Base-by-base conservation (phyloP, 2,888 invertebrate genomes). In the Tipula helvola region DNA sequence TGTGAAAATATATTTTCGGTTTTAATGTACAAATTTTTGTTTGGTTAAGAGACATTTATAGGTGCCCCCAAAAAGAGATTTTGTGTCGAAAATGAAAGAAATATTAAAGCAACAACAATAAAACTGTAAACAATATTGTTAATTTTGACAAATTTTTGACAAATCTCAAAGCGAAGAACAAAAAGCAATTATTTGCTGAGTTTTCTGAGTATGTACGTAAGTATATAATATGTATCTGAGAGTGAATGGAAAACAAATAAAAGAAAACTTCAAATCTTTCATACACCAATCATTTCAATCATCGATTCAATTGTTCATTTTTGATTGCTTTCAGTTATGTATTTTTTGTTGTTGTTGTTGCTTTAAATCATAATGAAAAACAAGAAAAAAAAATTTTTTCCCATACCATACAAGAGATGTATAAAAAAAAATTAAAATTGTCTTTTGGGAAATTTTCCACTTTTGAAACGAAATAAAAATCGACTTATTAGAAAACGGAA, bases 381-480 rank as follows among this genome's bases (percentile, higher is more conserved):
- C 71, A 8, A 71, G 71, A 71, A 16, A 52, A 28, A 28, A 18
- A 28, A 8, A 3, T 3, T 10, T 71, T 71, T 8, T 71, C 28
- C 4, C 10, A 57, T 16, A 57, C 16, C 52, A 16, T 16, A n/a
- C 8, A 57, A 57, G 7, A 39, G 39, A 16, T 16, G 10, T 12
- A 44, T 12, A 44, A 44, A 44, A 57, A 57, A 57, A 71, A 8
- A 71, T 28, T 28, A 71, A 71, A 28, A 71, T 71, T 71, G 71
- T 71, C 71, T 71, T 71, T 71, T 71, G 71, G 71, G 71, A 71
- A 71, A 71, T 71, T 71, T 71, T 71, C 71, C 71, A 71, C 71
- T 71, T 71, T 71, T 28, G 28, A 71, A 28, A 71, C 71, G 71
- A 71, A 71, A 71, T 0, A 28, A 71, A 71, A 71, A 28, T 71